Evolutionary conservation across 2,113 vertebrate species (phyloP).

Genomic region (Petromus typicus): DNA sequence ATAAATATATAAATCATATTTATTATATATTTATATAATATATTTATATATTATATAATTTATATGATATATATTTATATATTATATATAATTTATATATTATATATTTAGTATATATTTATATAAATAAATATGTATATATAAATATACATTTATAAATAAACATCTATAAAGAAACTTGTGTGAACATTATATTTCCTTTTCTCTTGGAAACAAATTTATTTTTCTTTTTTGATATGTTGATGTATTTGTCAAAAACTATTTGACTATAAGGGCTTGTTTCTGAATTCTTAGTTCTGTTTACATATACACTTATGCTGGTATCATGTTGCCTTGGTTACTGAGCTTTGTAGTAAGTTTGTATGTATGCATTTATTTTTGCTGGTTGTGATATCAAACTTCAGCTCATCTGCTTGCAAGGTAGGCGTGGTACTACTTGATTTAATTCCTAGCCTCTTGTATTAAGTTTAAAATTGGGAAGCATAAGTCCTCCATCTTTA

Average conservation of each 20-base stretch:
- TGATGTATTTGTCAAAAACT: not conserved
- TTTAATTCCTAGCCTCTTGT: too few relatives aligned
- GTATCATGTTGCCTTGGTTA: not conserved
- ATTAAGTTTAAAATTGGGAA: not conserved
- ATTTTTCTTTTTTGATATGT: not conserved
- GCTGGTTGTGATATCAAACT: too few relatives aligned
- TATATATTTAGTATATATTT: too few relatives aligned
- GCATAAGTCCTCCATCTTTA: not conserved
- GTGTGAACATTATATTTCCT: not conserved
- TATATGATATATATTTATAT: too few relatives aligned
- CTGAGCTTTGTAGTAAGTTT: not conserved
- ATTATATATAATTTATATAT: too few relatives aligned
- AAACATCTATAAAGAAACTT: not conserved
- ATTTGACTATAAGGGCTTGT: not conserved
- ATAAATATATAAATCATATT: too few relatives aligned
- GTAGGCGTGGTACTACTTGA: too few relatives aligned
- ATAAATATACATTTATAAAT: not conserved
- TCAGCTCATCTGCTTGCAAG: too few relatives aligned
- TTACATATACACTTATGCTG: not conserved
- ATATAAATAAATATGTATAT: too few relatives aligned
- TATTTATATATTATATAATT: too few relatives aligned
- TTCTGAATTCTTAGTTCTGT: not conserved
- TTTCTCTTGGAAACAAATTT: not conserved
- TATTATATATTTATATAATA: too few relatives aligned
- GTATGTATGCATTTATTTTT: too few relatives aligned